A percentile compares a stretch with the other conserved stretches of the same genome.
Evolutionary conservation across 2,113 vertebrate genomes (phyloP).

Genomic region (Verasper variegatus): DNA sequence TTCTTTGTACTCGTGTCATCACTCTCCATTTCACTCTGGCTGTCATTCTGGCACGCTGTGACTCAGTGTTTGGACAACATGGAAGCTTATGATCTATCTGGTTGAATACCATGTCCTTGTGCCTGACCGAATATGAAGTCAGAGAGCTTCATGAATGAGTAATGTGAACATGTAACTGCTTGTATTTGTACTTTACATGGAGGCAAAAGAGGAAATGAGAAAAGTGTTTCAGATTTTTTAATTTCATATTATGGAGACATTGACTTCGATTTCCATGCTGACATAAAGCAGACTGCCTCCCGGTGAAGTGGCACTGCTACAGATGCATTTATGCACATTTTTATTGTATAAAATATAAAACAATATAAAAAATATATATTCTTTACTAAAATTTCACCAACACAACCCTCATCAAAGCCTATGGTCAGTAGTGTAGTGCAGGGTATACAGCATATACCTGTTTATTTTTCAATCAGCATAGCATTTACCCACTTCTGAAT

Average conservation of each 20-base stretch:
- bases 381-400: no score
- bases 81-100: slow-evolving; percentile 32
- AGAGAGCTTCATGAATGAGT: slow-evolving; percentile 13
- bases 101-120: slow-evolving; percentile 52
- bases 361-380: no score
- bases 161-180: not conserved
- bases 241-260: no score
- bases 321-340: not conserved
- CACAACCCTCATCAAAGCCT: no score
- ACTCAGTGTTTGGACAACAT: slow-evolving; percentile 68
- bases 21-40: slow-evolving; percentile 75
- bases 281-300: not conserved
- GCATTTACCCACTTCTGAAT: no score
- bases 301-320: slow-evolving; percentile 13
- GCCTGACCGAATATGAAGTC: slow-evolving; percentile 27
- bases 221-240: not conserved
- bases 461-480: no score
- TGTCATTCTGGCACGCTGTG: slow-evolving; percentile 54
- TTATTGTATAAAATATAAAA: no score
- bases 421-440: no score
- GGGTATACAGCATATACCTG: no score
- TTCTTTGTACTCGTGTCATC: slow-evolving; percentile 70
- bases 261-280: no score
- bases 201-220: not conserved
- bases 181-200: slow-evolving; percentile 5